Evolutionary conservation across 2,797 vertebrate species (phyloP), one percentile per base, ranked within the genome.

Genomic region (Limosa lapponica): DNA sequence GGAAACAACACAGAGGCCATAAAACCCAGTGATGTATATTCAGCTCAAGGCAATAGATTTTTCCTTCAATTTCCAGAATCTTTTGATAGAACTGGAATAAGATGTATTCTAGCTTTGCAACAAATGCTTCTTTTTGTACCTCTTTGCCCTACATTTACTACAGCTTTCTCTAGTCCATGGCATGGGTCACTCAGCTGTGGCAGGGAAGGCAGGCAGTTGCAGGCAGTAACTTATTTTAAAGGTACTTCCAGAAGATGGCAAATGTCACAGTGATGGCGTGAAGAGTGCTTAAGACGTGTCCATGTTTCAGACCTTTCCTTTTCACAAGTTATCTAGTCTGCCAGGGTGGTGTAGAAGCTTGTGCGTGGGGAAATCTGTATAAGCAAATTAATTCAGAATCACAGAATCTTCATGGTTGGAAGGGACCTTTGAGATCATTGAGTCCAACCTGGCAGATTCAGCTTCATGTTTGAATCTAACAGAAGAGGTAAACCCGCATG

Each of bases 11-110:
- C 39, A 54, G 70, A 83, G 71, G 41, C 37, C 66, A 52, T 96
- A 96, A 97, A 96, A 67, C 16, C 28, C 74, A 82, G 64, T 85
- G 88, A 92, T 78, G 58, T 81, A 92, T 71, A 84, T 73, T 90
- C 65, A 92, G 49, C 79, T 92, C 59, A 95, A 87, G 34, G 64
- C 91, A 93, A 82, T 87, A 91, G 64, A 90, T 95, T 96, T 94
- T 87, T 64, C 32, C n/a, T 88, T 93, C 1, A 0, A 67, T 90
- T 93, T 94, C 77, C 55, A 80, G 67, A 77, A 81, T 80, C 43
- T 93, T 94, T 88, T 82, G 81, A 37, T 24, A 52, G 19, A 84
- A 58, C 57, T 64, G 22, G 24, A 89, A 66, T 81, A 89, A 86
- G 46, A 30, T 0, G 1, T 30, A 43, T 6, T 69, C 16, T 64